Evolutionary conservation across 2,113 vertebrate species (phyloP), one percentile per base, ranked within the genome.

Genomic region (Python bivittatus): DNA sequence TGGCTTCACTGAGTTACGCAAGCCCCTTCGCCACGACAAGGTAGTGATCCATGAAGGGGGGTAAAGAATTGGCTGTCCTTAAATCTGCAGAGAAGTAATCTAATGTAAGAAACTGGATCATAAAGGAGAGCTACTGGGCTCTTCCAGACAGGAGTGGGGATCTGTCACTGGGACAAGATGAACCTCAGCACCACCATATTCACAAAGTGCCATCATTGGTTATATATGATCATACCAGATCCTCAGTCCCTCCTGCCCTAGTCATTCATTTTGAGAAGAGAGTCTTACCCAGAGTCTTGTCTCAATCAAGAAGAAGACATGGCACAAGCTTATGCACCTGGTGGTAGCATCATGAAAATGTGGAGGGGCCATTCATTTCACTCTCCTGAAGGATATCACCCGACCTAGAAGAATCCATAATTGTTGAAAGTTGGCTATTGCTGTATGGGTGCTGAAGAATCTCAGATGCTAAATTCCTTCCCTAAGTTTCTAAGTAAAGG

Each of bases 401-500:
- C 7, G 38, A 7, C 17, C 33, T 79, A 79, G 33, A 42, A 42
- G 15, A 42, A 42, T 42, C 33, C 72, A 87, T 87, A 83, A 91
- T 0, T 84, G 17, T 87, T 0, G 25, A 54, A 93, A 94, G 2
- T 6, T 8, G 44, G 93, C 92, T 93, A 1, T 91, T 94, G 29
- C 92, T 95, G 42, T 42, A 27, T 83, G 91, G 57, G 88, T 86
- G 90, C 20, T 15, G 79, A 95, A 91, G 95, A 93, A 88, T 38
- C 90, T 85, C 38, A 0, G 0, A 86, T 95, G 93, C 92, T 53
- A 93, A 92, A 29, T 93, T 91, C 92, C 93, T 91, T 91, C 68
- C 91, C 86, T 57, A 92, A 88, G 83, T 68, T 92, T 90, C 44
- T 89, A 86, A 83, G 38, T 93, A 96, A 97, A 97, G 96, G 94